Percentiles rank a stretch among this genome's conserved stretches.
Evolutionary conservation across 2,797 vertebrate species (phyloP).

Genomic region (Microctenopoma steveboyesi): DNA sequence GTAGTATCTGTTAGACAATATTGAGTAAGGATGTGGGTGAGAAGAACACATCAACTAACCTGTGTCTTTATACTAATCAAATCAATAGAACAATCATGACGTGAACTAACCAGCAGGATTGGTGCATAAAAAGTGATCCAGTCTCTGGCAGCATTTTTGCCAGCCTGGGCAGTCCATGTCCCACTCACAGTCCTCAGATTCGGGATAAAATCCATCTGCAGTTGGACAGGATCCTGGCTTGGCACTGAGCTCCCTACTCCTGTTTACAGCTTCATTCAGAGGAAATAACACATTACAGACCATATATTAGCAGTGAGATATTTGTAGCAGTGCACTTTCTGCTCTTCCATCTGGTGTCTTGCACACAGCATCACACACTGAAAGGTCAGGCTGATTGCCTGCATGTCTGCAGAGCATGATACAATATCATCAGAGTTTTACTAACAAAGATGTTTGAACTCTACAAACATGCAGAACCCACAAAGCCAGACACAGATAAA

Average conservation of each 20-base stretch:
- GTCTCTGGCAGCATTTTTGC: conserved; percentile 89
- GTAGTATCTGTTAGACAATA: too few species aligned
- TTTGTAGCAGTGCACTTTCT: conserved; percentile 45
- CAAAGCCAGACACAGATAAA: not conserved
- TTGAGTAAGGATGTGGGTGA: not conserved
- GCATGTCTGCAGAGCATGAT: not conserved
- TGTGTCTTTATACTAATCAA: not conserved
- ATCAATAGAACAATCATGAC: conserved; percentile 12
- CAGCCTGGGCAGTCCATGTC: conserved; percentile 89
- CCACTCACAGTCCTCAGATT: conserved; percentile 72
- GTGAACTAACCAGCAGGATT: conserved; percentile 73
- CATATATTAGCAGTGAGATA: conserved; percentile 55
- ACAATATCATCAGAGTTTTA: conserved; percentile 18
- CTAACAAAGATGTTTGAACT: conserved; percentile 7
- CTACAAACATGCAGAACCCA: conserved; percentile 6
- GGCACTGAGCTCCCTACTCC: conserved; percentile 80
- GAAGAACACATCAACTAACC: not conserved
- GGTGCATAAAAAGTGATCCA: conserved; percentile 57
- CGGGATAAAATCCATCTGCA: conserved; percentile 39
- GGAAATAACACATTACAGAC: conserved; percentile 63
- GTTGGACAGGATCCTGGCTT: conserved; percentile 89
- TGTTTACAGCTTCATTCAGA: conserved; percentile 83
- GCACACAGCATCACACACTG: conserved; percentile 33
- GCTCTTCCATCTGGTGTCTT: conserved; percentile 64
- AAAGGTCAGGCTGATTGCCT: conserved; percentile 38